These are phyloP conservation scores for Epicauta chinensis DNA, from an alignment of 1,140 invertebrate genomes.

Conservation along the genomic window DNA sequence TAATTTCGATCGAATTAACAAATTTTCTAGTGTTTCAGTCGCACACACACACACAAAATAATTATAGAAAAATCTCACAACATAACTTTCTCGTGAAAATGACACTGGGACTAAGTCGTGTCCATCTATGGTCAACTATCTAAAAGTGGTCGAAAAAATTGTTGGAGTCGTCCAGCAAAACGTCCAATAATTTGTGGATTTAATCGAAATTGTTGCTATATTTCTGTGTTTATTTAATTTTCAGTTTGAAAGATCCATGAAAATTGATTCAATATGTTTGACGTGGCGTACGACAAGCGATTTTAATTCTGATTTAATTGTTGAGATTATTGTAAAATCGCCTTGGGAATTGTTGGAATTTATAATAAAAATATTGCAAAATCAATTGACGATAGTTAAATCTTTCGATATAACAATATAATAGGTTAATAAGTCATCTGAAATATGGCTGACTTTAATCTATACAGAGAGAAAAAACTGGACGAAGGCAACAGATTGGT, in stretches of 20 bases:
- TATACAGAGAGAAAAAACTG: conserved; percentile 27
- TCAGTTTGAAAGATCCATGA: not conserved
- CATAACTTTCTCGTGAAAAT: not conserved
- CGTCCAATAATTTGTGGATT: conserved; percentile 35
- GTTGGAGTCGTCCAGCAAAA: not conserved
- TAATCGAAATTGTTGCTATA: conserved; percentile 4
- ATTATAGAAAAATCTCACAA: too few relatives aligned
- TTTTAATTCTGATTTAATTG: not conserved
- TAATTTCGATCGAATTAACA: too few relatives aligned
- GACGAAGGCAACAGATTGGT: conserved; percentile 34
- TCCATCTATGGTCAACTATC: conserved; percentile 1
- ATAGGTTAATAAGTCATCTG: conserved; percentile 43
- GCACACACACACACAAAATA: too few relatives aligned
- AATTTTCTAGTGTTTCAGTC: too few relatives aligned
- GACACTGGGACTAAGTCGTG: not conserved
- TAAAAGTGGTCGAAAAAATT: not conserved
- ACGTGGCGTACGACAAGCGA: too few relatives aligned
- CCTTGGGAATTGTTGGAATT: conserved; percentile 7
- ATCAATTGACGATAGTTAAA: too few relatives aligned
- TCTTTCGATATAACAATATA: conserved; percentile 31
- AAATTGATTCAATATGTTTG: not conserved
- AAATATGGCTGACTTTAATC: conserved; percentile 36
- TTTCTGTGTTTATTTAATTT: too few relatives aligned
- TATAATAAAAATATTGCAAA: not conserved
- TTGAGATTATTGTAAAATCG: too few relatives aligned